Base-by-base conservation (phyloP, 2,888 invertebrate genomes). In the Sinotaia quadrata region DNA sequence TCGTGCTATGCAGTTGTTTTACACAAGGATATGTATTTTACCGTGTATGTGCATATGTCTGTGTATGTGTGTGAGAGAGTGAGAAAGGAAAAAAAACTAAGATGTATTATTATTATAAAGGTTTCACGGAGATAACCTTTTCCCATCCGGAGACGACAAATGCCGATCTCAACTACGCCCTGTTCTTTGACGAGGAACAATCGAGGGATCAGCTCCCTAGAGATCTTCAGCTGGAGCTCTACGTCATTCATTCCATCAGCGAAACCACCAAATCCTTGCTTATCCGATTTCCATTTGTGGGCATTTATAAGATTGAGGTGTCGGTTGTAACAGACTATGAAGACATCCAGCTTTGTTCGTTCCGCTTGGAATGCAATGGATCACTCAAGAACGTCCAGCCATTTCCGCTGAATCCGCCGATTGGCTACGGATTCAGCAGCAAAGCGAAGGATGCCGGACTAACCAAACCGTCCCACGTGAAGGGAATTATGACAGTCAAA, bases 231-330 rank as follows among this genome's bases (percentile, higher is more conserved):
- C 31, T 75, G 31, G 59, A 60, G 8, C 51, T 59, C 24, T 75
- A 65, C 51, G 69, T 73, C 5, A 47, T 59, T 24, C 52, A 33
- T 52, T 44, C 57, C 36, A 56, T 56, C 31, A 44, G 52, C 21
- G 41, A 41, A 21, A 49, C 44, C 0, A 33, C 61, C 31, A 70
- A 67, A 44, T 41, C 56, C 8, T 21, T 74, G 5, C 36, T 62
- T 15, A 58, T 75, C n/a, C 74, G 79, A 36, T 79, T 81, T 68
- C 82, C 81, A 3, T 69, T 71, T 0, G 73, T 67, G 0, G 85
- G 85, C 2, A 75, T 69, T 8, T 85, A 75, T 68, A 81, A 80
- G 66, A 56, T 83, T 51, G 73, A 80, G 15, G 63, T 85, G 10
- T 84, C 75, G 67, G 82, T 80, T 4, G 73, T 71, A n/a, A 65